Percentiles rank a stretch among this genome's conserved stretches.
These are phyloP conservation scores for Hypotaenidia philippensis DNA, from an alignment of 2,797 vertebrate species.

Conservation along the genomic window DNA sequence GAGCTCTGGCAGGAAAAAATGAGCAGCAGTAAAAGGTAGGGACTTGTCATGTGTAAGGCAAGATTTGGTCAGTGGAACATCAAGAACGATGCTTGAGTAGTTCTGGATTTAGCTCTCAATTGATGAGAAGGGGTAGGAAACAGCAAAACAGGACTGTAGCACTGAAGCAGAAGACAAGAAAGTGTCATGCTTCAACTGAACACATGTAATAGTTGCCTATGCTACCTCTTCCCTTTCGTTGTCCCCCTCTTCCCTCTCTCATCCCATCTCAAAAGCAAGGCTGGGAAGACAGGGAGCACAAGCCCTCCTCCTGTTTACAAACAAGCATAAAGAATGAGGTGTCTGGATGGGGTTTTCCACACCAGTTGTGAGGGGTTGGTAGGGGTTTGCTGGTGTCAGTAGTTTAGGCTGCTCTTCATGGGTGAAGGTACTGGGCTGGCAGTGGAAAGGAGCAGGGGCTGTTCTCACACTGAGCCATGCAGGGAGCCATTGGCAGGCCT, in stretches of 20 bases:
- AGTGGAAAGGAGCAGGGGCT: not conserved
- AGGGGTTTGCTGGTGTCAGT: not conserved
- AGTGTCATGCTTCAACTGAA: not conserved
- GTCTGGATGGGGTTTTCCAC: not conserved
- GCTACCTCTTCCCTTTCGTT: not conserved
- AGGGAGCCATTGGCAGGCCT: slow-evolving; percentile 7
- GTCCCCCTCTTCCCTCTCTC: not conserved
- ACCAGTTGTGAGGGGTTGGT: not conserved
- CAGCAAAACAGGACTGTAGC: not conserved
- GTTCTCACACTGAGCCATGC: not conserved
- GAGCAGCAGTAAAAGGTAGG: not conserved
- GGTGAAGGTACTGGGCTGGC: not conserved
- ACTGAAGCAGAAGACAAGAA: not conserved
- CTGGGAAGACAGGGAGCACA: not conserved
- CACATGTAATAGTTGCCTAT: not conserved
- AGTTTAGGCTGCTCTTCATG: not conserved
- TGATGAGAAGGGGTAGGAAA: not conserved
- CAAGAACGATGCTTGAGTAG: not conserved
- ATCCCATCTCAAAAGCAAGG: not conserved
- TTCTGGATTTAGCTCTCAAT: not conserved
- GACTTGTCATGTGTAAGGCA: not conserved
- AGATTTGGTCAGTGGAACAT: not conserved
- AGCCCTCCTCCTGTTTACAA: not conserved
- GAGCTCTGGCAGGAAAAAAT: not conserved
- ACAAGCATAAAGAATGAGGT: not conserved